Conservation (phyloP, 2,888 invertebrate genomes). For the Andrena camellia region DNA sequence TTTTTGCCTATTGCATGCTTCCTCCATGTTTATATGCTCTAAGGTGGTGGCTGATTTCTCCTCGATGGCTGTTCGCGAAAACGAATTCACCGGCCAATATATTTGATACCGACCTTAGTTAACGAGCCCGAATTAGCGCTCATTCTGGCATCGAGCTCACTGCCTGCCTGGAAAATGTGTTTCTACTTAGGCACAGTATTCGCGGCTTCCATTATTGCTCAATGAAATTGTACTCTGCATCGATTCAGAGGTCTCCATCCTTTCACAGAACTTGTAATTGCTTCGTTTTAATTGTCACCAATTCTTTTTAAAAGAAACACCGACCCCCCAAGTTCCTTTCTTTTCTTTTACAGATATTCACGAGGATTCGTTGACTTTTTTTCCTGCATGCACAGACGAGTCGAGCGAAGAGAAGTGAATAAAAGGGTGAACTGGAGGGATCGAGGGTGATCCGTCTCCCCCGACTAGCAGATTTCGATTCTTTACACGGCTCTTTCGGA, state of each 20-base stretch:
- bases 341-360: slow-evolving; percentile 34
- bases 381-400: slow-evolving; percentile 16
- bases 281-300: neutral
- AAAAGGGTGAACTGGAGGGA: slow-evolving; percentile 26
- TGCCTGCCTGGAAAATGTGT: neutral
- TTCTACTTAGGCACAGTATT: neutral
- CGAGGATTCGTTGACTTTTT: slow-evolving; percentile 37
- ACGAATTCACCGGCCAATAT: no score
- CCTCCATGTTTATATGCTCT: no score
- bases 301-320: neutral
- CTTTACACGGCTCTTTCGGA: slow-evolving; percentile 7
- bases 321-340: neutral
- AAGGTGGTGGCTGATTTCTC: no score
- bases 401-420: slow-evolving; percentile 18
- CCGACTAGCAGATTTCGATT: neutral
- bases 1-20: no score
- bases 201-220: neutral
- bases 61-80: no score
- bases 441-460: slow-evolving; percentile 23
- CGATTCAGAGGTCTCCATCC: neutral
- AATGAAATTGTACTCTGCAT: no score
- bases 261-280: neutral
- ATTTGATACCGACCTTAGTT: no score
- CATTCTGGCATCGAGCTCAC: slow-evolving; percentile 19
- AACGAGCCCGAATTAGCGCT: neutral